phyloP scores from a whole-genome alignment of 2,888 invertebrate species.

The Archips crataeganus region DNA sequence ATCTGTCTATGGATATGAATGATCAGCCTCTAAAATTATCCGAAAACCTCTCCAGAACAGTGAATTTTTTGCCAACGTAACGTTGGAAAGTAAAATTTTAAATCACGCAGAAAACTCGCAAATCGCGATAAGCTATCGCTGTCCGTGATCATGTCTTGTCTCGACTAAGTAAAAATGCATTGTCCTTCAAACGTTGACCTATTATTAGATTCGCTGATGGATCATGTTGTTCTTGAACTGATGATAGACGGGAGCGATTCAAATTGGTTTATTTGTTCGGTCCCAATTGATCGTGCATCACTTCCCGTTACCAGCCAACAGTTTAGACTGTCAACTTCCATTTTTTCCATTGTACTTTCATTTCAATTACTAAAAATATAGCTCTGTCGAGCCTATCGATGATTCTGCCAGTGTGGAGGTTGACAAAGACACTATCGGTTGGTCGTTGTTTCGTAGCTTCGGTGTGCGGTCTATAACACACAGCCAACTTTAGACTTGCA shows the following conservation, averaged over 20 bases:
- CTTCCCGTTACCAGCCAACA: background rate
- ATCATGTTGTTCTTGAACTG: background rate
- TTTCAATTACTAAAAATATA: too few species aligned
- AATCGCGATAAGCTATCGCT: conserved; percentile 12
- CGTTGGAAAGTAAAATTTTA: background rate
- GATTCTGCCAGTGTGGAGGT: too few species aligned
- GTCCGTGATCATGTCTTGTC: conserved; percentile 13
- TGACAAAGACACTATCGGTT: too few species aligned
- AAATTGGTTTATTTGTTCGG: conserved; percentile 4
- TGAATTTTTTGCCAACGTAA: background rate
- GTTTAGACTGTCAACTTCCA: background rate
- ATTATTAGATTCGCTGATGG: conserved; percentile 11
- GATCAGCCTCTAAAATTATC: too few species aligned
- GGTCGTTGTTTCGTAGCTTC: too few species aligned
- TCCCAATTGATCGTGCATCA: conserved; percentile 2
- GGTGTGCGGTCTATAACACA: too few species aligned
- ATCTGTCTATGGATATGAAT: too few species aligned
- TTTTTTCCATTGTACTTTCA: background rate
- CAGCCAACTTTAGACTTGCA: too few species aligned
- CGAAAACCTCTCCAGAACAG: background rate
- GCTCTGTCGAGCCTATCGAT: too few species aligned
- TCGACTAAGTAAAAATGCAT: conserved; percentile 1
- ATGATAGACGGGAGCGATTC: background rate
- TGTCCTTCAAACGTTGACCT: conserved; percentile 6
- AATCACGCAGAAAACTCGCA: background rate